Percentiles rank a stretch among this genome's conserved stretches.
These are phyloP conservation scores for Ypsolopha scabrella DNA, from an alignment of 2,888 invertebrate genomes.

Conservation along the genomic window DNA sequence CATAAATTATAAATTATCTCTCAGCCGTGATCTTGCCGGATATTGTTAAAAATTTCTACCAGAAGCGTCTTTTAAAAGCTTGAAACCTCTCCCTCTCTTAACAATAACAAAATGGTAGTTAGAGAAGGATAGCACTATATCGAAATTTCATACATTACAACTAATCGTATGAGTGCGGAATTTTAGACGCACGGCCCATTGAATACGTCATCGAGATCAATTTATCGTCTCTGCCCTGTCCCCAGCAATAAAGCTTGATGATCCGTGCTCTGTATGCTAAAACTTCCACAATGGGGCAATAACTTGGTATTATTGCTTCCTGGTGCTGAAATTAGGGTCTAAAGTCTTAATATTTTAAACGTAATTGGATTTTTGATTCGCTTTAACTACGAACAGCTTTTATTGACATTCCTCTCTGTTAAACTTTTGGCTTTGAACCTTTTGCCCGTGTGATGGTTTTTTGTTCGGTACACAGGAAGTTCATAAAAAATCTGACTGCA, in stretches of 20 bases:
- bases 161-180: conserved; percentile 17
- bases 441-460: too few species aligned
- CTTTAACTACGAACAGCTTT: neutral
- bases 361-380: neutral
- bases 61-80: too few species aligned
- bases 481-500: too few species aligned
- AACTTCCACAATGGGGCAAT: conserved; percentile 53
- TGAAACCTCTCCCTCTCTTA: too few species aligned
- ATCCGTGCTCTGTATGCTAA: conserved; percentile 59
- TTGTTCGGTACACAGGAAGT: too few species aligned
- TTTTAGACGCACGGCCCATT: conserved; percentile 57
- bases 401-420: too few species aligned
- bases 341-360: neutral
- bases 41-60: neutral
- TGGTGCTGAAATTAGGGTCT: conserved; percentile 1
- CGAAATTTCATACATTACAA: too few species aligned
- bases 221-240: conserved; percentile 42
- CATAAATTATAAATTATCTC: neutral
- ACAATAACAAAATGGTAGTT: too few species aligned
- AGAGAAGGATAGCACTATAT: too few species aligned
- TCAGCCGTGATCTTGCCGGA: neutral
- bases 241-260: conserved; percentile 59
- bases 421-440: too few species aligned
- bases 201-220: conserved; percentile 50
- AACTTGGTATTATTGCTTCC: conserved; percentile 18